Evolutionary conservation across 2,113 vertebrate species (phyloP).

Genomic region (Proteles cristata): DNA sequence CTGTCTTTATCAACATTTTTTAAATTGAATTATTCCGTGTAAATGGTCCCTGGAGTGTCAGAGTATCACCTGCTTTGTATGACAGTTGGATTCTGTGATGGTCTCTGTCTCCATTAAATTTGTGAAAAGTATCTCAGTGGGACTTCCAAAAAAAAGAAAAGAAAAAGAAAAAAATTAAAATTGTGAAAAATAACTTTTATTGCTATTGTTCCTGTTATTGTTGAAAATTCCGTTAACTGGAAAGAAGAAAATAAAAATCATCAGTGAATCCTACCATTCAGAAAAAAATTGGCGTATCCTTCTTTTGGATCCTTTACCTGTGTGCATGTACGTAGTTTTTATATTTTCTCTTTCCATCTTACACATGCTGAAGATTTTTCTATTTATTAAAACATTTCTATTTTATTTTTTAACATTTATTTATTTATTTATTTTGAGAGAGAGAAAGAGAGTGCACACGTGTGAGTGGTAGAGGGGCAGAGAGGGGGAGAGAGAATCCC

Average conservation of each 20-base stretch:
- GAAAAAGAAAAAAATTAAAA: background rate
- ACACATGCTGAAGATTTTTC: background rate
- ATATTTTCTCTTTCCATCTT: background rate
- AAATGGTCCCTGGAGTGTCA: background rate
- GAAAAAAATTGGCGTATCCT: background rate
- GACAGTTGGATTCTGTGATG: background rate
- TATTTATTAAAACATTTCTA: background rate
- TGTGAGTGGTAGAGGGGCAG: no score
- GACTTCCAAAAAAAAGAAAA: background rate
- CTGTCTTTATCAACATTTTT: constrained; percentile 7
- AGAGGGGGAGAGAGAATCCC: no score
- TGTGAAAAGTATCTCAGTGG: background rate
- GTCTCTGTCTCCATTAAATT: background rate
- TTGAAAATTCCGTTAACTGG: background rate
- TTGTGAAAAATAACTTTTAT: background rate
- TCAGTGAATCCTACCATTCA: background rate
- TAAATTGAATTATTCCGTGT: constrained; percentile 14
- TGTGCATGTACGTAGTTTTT: background rate
- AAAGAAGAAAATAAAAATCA: constrained; percentile 48
- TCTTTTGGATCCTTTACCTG: background rate
- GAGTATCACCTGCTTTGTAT: background rate
- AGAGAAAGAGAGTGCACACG: no score
- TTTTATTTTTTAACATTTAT: background rate
- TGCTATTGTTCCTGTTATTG: background rate
- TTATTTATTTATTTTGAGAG: no score